A percentile compares a stretch with the other conserved stretches of the same genome.
These are phyloP conservation scores for Musca domestica DNA, from an alignment of 1,140 invertebrate genomes.

Conservation along the genomic window DNA sequence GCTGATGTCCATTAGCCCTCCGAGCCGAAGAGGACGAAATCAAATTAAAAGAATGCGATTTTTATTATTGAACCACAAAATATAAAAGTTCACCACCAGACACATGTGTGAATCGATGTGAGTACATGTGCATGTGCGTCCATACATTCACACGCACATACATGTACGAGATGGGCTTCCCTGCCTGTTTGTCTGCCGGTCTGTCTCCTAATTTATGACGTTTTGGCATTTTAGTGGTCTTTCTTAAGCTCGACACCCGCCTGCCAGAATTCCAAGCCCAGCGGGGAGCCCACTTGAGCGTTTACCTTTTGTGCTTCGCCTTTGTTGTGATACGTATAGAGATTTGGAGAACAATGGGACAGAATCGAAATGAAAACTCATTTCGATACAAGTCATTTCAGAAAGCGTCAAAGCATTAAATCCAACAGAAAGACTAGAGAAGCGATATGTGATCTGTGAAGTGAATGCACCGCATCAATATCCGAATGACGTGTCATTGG, in stretches of 20 bases:
- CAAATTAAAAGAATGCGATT: too few species aligned
- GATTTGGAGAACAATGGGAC: neutral
- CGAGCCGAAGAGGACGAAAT: too few species aligned
- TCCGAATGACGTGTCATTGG: slow-evolving; percentile 19
- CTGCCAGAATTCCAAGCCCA: slow-evolving; percentile 24
- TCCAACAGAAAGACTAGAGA: neutral
- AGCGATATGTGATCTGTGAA: neutral
- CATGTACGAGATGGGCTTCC: too few species aligned
- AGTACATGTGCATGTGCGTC: too few species aligned
- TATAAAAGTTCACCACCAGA: too few species aligned
- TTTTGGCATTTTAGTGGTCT: slow-evolving; percentile 17
- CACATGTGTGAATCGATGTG: too few species aligned
- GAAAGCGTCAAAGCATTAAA: slow-evolving; percentile 8
- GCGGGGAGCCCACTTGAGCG: slow-evolving; percentile 18
- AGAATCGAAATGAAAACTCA: neutral
- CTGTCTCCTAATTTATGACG: slow-evolving; percentile 23
- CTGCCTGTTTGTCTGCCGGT: too few species aligned
- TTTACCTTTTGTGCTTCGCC: neutral
- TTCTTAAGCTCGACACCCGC: slow-evolving; percentile 16
- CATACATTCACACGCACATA: too few species aligned
- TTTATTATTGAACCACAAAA: too few species aligned
- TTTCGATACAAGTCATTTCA: slow-evolving; percentile 6
- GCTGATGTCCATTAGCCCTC: too few species aligned
- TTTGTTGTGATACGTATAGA: neutral
- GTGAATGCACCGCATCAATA: slow-evolving; percentile 8